Conservation (phyloP, 2,797 vertebrate species). For the Tamandua tetradactyla region DNA sequence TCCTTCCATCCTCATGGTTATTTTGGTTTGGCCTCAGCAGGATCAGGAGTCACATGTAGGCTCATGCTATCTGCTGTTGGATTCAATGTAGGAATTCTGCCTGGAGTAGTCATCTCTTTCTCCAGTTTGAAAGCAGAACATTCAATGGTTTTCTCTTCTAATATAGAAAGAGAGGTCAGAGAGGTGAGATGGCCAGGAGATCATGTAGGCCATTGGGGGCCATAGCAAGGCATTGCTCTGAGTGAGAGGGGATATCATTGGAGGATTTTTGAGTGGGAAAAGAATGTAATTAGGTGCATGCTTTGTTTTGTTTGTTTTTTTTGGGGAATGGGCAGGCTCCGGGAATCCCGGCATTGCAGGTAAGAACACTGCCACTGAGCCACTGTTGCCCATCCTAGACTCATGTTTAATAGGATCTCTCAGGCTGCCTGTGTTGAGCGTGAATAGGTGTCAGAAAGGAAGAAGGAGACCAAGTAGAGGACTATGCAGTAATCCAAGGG, state of each 20-base stretch:
- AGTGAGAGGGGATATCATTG: background rate
- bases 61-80: background rate
- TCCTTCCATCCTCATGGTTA: background rate
- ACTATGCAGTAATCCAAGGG: background rate
- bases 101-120: background rate
- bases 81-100: background rate
- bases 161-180: background rate
- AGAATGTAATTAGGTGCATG: background rate
- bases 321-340: no score
- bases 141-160: background rate
- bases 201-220: background rate
- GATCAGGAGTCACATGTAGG: background rate
- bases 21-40: conserved; percentile 8
- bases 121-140: background rate
- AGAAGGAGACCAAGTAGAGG: background rate
- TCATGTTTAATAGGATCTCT: background rate
- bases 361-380: no score
- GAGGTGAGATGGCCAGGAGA: background rate
- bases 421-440: background rate
- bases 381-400: no score
- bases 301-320: no score
- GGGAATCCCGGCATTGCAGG: no score
- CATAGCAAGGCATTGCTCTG: background rate
- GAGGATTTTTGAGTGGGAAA: background rate
- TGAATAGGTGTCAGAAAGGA: background rate